These are phyloP conservation scores for Nomada fucata DNA, from an alignment of 2,888 invertebrate species.

Conservation along the genomic window DNA sequence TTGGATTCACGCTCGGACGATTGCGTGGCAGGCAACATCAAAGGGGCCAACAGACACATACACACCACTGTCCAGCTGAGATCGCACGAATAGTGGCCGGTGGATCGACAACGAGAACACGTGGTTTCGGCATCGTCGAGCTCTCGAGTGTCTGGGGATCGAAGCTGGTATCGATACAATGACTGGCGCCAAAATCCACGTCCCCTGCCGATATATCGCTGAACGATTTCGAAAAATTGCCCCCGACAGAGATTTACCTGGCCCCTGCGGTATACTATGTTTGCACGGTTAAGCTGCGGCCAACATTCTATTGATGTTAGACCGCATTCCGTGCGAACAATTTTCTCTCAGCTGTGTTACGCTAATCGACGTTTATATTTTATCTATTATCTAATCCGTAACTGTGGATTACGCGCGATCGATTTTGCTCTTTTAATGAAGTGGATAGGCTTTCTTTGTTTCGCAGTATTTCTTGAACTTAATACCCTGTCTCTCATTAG, in stretches of 20 bases:
- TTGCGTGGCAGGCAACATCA: constrained; percentile 58
- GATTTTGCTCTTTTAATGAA: too few relatives aligned
- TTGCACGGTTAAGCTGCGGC: not conserved
- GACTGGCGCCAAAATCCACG: constrained; percentile 49
- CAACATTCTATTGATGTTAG: not conserved
- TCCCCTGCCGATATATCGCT: constrained; percentile 37
- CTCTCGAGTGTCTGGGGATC: constrained; percentile 33
- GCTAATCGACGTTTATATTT: too few relatives aligned
- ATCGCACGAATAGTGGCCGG: constrained; percentile 12
- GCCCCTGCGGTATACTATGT: not conserved
- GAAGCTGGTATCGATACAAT: constrained; percentile 57
- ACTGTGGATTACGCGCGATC: too few relatives aligned
- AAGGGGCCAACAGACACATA: constrained; percentile 50
- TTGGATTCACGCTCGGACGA: constrained; percentile 64
- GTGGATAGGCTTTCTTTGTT: too few relatives aligned
- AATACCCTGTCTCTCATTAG: too few relatives aligned
- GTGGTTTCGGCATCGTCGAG: constrained; percentile 62
- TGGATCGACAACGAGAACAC: constrained; percentile 55
- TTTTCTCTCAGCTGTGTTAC: too few relatives aligned
- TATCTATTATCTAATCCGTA: too few relatives aligned
- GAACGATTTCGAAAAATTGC: constrained; percentile 50
- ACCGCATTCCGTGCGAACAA: not conserved
- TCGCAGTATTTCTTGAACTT: too few relatives aligned
- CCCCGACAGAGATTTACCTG: constrained; percentile 38
- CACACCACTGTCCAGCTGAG: constrained; percentile 17